Evolutionary conservation across 53 echinoderm and acorn worm species (phyloP).

Genomic region (Paelopatides confundens): DNA sequence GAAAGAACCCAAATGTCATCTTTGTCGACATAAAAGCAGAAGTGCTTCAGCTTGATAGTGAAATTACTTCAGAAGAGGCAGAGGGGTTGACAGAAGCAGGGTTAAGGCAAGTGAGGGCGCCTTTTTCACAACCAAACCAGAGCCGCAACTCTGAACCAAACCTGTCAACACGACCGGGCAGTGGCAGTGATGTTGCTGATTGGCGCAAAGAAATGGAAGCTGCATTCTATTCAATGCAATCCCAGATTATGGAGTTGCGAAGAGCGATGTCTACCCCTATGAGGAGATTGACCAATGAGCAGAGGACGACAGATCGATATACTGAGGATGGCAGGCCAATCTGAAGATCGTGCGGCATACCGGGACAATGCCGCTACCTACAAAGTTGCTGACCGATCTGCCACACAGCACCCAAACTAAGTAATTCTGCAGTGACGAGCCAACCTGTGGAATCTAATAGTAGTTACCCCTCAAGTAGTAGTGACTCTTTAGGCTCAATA

Average conservation of each 20-base stretch:
- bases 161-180: too few relatives aligned
- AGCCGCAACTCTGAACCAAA: too few relatives aligned
- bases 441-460: slow-evolving; percentile 16
- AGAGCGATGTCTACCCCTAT: background rate
- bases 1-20: too few relatives aligned
- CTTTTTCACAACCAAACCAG: too few relatives aligned
- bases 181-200: too few relatives aligned
- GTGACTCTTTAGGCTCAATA: background rate
- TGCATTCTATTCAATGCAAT: background rate
- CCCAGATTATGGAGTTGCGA: background rate
- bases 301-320: background rate
- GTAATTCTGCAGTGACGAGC: background rate
- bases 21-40: too few relatives aligned
- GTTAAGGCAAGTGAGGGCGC: too few relatives aligned
- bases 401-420: too few relatives aligned
- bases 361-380: background rate
- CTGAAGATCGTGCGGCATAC: background rate
- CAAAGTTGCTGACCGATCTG: too few relatives aligned
- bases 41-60: too few relatives aligned
- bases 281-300: background rate
- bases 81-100: too few relatives aligned
- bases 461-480: background rate
- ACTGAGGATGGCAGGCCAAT: slow-evolving; percentile 14
- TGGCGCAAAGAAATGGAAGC: background rate
- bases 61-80: too few relatives aligned